Percentiles rank a stretch among this genome's conserved stretches.
phyloP scores from a whole-genome alignment of 2,797 vertebrate genomes.

The Protosalanx chinensis region DNA sequence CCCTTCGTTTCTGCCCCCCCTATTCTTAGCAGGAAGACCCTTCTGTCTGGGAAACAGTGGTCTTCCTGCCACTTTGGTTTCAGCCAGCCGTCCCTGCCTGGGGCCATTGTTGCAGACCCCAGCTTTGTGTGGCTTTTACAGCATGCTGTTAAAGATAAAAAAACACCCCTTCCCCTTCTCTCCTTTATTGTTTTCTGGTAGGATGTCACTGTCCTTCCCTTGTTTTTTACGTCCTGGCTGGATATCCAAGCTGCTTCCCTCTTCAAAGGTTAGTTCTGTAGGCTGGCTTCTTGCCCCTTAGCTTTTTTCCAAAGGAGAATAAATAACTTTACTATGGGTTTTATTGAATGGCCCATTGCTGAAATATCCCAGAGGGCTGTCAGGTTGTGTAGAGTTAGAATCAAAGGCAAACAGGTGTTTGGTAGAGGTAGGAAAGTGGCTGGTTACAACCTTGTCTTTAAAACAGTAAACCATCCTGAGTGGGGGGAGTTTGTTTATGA shows the following conservation, averaged over 20 bases:
- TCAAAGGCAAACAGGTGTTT: conserved; percentile 76
- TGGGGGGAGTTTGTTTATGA: conserved; percentile 56
- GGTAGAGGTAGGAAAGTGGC: conserved; percentile 56
- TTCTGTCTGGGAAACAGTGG: conserved; percentile 69
- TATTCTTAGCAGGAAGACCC: conserved; percentile 66
- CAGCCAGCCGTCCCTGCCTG: conserved; percentile 57
- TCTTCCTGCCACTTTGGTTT: conserved; percentile 72
- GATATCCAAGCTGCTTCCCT: conserved; percentile 66
- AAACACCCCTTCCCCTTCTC: conserved; percentile 53
- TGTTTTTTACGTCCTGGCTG: conserved; percentile 71
- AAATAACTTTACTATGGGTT: conserved; percentile 72
- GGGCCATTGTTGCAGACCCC: conserved; percentile 73
- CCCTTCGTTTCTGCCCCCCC: not conserved
- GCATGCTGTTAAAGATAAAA: conserved; percentile 78
- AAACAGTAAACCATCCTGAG: conserved; percentile 52
- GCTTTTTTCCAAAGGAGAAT: conserved; percentile 60
- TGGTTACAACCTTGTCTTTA: conserved; percentile 58
- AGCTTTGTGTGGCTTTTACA: conserved; percentile 76
- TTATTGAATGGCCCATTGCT: conserved; percentile 69
- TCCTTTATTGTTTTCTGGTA: conserved; percentile 76
- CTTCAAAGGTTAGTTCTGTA: conserved; percentile 70
- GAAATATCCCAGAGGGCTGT: conserved; percentile 62
- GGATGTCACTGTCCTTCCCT: conserved; percentile 74
- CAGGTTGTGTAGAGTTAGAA: conserved; percentile 61
- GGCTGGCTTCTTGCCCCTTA: conserved; percentile 53